A percentile compares a stretch with the other conserved stretches of the same genome.
Conservation (phyloP, 2,797 vertebrate genomes). For the Gymnocypris eckloni region DNA sequence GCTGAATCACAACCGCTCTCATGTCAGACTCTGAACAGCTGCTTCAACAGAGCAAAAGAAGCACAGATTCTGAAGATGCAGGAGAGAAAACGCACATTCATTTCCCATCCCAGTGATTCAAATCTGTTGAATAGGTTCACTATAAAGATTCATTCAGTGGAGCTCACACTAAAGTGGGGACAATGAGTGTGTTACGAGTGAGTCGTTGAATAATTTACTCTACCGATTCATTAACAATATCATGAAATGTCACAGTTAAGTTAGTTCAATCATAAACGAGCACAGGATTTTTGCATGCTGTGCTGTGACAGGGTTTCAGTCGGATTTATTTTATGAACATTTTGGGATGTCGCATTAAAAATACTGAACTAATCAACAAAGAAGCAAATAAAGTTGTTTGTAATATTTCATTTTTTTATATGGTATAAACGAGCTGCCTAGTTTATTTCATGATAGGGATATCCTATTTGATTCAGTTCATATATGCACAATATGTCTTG, state of each 20-base stretch:
- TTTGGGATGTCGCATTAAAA: no score
- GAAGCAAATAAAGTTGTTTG: no score
- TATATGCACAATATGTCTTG: background rate
- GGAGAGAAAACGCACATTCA: background rate
- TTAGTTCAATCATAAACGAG: background rate
- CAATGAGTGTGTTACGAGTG: background rate
- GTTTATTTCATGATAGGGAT: background rate
- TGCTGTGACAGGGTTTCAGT: background rate
- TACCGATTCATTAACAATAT: background rate
- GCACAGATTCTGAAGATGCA: background rate
- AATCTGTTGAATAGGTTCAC: background rate
- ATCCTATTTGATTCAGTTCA: background rate
- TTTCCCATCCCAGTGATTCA: background rate
- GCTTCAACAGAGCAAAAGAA: constrained; percentile 25
- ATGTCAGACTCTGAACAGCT: constrained; percentile 25
- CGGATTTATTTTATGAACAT: no score
- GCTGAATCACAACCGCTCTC: constrained; percentile 33
- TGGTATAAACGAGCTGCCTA: background rate
- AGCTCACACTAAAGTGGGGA: background rate
- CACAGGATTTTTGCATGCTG: background rate
- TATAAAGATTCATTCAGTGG: background rate
- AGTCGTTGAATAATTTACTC: background rate
- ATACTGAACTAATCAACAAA: no score
- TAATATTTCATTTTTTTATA: no score
- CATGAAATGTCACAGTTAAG: background rate